A percentile compares a stretch with the other conserved stretches of the same genome.
Evolutionary conservation across 1,140 invertebrate genomes (phyloP).

Genomic region (Drosophila watanabei): DNA sequence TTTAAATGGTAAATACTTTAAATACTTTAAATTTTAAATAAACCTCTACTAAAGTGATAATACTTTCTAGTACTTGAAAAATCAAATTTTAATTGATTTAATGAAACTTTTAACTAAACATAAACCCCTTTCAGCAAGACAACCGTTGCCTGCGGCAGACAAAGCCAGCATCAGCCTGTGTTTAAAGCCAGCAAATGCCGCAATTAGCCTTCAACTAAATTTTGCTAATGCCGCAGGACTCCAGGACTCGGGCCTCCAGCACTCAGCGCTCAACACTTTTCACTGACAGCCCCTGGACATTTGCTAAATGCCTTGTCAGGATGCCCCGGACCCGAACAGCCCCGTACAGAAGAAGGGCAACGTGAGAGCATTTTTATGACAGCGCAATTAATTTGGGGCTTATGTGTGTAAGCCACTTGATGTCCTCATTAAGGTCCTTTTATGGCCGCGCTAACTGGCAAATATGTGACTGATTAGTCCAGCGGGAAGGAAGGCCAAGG

Average conservation of each 20-base stretch:
- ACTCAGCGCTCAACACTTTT: slow-evolving; percentile 59
- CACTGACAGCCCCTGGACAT: slow-evolving; percentile 45
- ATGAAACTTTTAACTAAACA: background rate
- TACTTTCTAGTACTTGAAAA: background rate
- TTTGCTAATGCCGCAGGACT: slow-evolving; percentile 47
- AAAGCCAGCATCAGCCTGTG: slow-evolving; percentile 1
- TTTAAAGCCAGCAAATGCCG: slow-evolving; percentile 52
- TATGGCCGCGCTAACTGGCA: slow-evolving; percentile 72
- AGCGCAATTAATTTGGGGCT: slow-evolving; percentile 81
- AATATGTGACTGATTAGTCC: slow-evolving; percentile 79
- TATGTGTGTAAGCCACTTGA: slow-evolving; percentile 82
- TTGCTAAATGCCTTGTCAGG: slow-evolving; percentile 67
- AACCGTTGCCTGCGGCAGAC: slow-evolving; percentile 12
- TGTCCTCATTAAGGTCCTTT: slow-evolving; percentile 77
- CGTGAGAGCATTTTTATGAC: slow-evolving; percentile 81
- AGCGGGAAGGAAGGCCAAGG: slow-evolving; percentile 31
- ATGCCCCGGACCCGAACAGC: slow-evolving; percentile 8
- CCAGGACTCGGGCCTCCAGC: slow-evolving; percentile 14
- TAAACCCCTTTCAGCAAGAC: slow-evolving; percentile 11
- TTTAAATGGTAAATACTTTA: background rate
- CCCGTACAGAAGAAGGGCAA: slow-evolving; percentile 40
- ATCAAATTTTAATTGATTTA: background rate
- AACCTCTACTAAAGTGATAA: no score
- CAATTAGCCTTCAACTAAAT: slow-evolving; percentile 68
- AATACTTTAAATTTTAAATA: no score